Base-by-base conservation (phyloP, 2,888 invertebrate genomes). In the Baronia brevicornis region DNA sequence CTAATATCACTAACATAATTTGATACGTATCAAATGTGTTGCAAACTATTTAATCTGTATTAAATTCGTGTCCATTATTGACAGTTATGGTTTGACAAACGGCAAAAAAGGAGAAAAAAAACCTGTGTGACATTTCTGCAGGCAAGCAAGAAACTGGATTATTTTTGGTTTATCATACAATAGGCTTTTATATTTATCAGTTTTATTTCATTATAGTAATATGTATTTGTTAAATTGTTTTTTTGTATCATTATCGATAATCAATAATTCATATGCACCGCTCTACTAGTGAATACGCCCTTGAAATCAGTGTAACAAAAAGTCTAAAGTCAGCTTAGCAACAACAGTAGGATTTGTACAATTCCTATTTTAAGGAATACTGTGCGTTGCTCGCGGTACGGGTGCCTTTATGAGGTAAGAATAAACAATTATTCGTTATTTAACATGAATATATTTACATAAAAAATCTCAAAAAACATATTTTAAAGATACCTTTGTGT, bases 311-410 rank as follows among this genome's bases (percentile, higher is more conserved):
- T 69, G 69, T 66, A 62, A 58, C 67, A 69, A 66, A 66, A 75
- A 77, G 61, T 69, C 67, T 68, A 58, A 67, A 72, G 70, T 75
- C 74, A 73, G 82, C 82, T 74, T 82, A 80, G 82, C 79, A 82
- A 82, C 82, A 82, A 70, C 61, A 60, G 58, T 72, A 65, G 54
- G 56, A 62, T 60, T 56, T 52, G 41, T 65, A 58, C 51, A 64
- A 57, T 60, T 63, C 60, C 50, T 66, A 63, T 62, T 71, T 60
- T 52, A 52, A 54, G 53, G 59, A 54, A 60, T 60, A 60, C 57
- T 51, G 41, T 41, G 51, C 49, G 39, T 44, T 57, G 40, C 57
- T 51, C 43, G 46, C 45, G 51, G 51, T 43, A 51, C 56, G 48
- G 60, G 68, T 73, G 65, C 65, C 60, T 69, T 65, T 61, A 55